Evolutionary conservation across 2,888 invertebrate species (phyloP), one percentile per base, ranked within the genome.

Genomic region (Cephus sareptanus): DNA sequence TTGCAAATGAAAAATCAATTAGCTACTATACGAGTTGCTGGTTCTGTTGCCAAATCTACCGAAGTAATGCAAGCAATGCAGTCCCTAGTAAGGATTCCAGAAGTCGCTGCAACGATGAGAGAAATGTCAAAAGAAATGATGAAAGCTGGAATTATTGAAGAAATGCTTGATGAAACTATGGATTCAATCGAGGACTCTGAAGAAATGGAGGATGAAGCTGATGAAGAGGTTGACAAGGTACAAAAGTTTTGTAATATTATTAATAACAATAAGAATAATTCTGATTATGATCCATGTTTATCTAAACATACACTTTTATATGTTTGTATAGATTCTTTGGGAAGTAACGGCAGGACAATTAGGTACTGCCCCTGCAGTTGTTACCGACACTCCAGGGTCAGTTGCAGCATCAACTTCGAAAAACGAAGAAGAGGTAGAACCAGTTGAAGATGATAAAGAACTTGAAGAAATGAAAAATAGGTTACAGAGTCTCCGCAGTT

Each of bases 61-160:
- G 98, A 99, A 93, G 99, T 99, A 0, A 99, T 99, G 99, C 96
- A 97, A 92, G 97, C 97, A 1, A 99, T 99, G 98, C 98, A 99
- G 89, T 94, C 95, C 9, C 92, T 99, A 11, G 93, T 99, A 3
- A 95, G 96, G 84, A 94, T 99, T 30, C 98, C 98, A 0, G 99
- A 99, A 92, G 95, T 99, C 4, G 97, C 98, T 0, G 96, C 95
- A 70, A 98, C 98, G 0, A 99, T 99, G 99, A 96, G 98, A 87
- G 99, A 99, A 84, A 93, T 99, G 93, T 98, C 99, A 2, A 98
- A 97, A 89, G 99, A 99, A 93, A 99, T 99, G 99, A 99, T 98
- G 97, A 97, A 95, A 92, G 98, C 98, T 0, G 99, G 99, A 31
- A 99, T 99, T 80, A 98, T 99, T 77, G 99, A 99, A 91, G 99